phyloP scores from a whole-genome alignment of 2,888 invertebrate species.

The Apamea anceps region DNA sequence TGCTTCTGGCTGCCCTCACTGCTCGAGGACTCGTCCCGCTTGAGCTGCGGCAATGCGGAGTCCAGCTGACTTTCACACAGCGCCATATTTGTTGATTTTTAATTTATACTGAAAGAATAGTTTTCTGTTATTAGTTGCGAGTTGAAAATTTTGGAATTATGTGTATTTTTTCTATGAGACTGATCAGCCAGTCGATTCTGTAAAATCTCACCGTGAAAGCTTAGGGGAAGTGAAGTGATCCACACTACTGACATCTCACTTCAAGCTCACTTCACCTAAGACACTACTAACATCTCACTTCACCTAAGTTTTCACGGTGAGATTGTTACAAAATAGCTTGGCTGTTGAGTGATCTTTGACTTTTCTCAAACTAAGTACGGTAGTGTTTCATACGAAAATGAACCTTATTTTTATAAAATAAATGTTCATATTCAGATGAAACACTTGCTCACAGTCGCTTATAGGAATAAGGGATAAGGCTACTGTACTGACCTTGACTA shows the following conservation, averaged over 20 bases:
- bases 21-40: constrained; percentile 75
- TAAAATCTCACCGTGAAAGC: too few species aligned
- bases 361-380: too few species aligned
- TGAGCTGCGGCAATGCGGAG: constrained; percentile 79
- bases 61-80: constrained; percentile 85
- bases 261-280: too few species aligned
- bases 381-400: neutral
- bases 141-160: too few species aligned
- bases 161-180: too few species aligned
- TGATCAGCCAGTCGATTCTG: too few species aligned
- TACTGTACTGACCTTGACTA: neutral
- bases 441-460: neutral
- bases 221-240: too few species aligned
- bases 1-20: constrained; percentile 76
- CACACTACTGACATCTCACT: too few species aligned
- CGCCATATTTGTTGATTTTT: constrained; percentile 77
- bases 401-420: neutral
- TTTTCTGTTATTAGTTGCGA: neutral
- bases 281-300: too few species aligned
- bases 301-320: too few species aligned
- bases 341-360: too few species aligned
- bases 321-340: too few species aligned
- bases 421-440: neutral
- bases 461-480: neutral
- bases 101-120: constrained; percentile 51